Evolutionary conservation across 2,113 vertebrate genomes (phyloP).

Genomic region (Noctilio leporinus): DNA sequence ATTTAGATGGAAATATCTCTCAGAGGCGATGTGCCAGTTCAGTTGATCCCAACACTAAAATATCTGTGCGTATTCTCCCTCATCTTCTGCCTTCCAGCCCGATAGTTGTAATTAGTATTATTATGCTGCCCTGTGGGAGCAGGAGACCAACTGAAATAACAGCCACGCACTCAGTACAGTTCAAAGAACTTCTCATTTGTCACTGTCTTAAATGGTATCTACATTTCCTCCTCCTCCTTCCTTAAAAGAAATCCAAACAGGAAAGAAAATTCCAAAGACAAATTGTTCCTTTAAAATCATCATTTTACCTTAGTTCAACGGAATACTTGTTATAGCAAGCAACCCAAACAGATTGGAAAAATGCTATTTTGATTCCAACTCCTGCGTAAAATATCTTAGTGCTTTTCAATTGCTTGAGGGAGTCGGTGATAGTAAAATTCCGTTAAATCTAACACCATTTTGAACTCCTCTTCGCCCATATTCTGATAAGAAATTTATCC

Average conservation of each 20-base stretch:
- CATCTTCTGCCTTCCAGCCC: neutral
- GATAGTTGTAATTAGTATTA: conserved; percentile 15
- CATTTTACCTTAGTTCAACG: conserved; percentile 33
- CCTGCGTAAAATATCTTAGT: neutral
- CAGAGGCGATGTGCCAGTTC: conserved; percentile 30
- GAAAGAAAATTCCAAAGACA: neutral
- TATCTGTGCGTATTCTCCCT: neutral
- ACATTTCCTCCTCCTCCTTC: neutral
- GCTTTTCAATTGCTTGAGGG: conserved; percentile 48
- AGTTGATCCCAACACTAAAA: conserved; percentile 38
- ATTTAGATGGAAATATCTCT: conserved; percentile 51
- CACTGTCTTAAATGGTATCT: neutral
- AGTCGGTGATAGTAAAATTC: conserved; percentile 35
- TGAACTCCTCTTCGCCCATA: conserved; percentile 47
- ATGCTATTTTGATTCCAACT: conserved; percentile 39
- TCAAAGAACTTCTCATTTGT: neutral
- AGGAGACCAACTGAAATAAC: neutral
- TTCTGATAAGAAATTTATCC: conserved; percentile 72
- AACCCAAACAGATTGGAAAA: neutral
- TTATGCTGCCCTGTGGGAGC: neutral
- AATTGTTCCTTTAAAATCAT: conserved; percentile 36
- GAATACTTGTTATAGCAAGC: neutral
- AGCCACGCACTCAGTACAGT: neutral
- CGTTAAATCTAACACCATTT: conserved; percentile 64
- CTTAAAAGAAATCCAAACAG: neutral